Percentiles rank a stretch among this genome's conserved stretches.
Evolutionary conservation across 2,888 invertebrate species (phyloP).

Genomic region (Ectemnius lituratus): DNA sequence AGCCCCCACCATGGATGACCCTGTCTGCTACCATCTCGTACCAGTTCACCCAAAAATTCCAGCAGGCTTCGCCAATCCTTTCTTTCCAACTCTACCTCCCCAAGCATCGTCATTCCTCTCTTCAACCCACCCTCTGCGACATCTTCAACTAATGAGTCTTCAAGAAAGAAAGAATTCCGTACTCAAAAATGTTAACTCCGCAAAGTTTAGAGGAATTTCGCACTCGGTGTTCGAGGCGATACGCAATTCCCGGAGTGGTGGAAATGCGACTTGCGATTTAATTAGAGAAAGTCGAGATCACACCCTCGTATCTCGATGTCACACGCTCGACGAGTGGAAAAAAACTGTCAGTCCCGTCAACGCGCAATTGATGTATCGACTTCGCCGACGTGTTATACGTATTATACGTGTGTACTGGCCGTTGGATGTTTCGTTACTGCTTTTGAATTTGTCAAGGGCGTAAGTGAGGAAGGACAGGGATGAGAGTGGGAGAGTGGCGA

Average conservation of each 20-base stretch:
- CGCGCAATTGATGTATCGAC: not conserved
- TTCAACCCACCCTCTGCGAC: too few relatives aligned
- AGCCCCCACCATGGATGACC: conserved; percentile 58
- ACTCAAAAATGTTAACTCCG: too few relatives aligned
- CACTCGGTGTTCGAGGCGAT: too few relatives aligned
- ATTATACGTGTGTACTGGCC: not conserved
- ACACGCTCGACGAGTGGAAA: not conserved
- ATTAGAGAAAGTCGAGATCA: too few relatives aligned
- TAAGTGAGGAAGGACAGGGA: not conserved
- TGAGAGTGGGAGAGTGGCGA: not conserved
- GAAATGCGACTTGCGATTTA: too few relatives aligned
- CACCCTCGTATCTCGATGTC: too few relatives aligned
- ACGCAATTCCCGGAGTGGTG: too few relatives aligned
- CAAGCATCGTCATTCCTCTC: not conserved
- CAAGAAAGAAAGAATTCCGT: too few relatives aligned
- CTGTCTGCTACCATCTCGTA: conserved; percentile 41
- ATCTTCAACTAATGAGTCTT: too few relatives aligned
- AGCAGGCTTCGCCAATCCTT: conserved; percentile 11
- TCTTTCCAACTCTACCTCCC: not conserved
- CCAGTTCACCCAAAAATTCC: conserved; percentile 53
- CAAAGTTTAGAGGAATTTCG: too few relatives aligned
- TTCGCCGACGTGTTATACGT: too few relatives aligned
- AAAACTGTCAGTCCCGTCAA: not conserved
- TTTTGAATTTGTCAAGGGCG: conserved; percentile 5
- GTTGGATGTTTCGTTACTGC: too few relatives aligned